A percentile compares a stretch with the other conserved stretches of the same genome.
phyloP scores from a whole-genome alignment of 1,140 invertebrate species.

The Brachionus paranguensis region DNA sequence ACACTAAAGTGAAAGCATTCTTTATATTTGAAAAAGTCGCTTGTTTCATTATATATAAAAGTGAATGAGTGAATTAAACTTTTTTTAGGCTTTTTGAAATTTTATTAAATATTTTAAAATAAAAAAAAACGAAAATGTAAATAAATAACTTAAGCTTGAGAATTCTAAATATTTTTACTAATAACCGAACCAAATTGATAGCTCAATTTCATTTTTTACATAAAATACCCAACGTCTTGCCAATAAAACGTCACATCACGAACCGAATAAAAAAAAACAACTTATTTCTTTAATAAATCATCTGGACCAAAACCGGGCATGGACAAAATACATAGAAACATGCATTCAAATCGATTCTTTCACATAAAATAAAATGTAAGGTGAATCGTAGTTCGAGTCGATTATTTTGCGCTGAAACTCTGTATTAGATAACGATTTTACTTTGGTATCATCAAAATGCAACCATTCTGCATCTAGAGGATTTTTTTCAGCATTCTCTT shows the following conservation, averaged over 20 bases:
- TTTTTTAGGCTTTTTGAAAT: neutral
- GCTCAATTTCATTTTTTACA: neutral
- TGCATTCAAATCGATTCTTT: neutral
- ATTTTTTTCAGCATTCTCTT: neutral
- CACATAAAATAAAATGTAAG: conserved; percentile 11
- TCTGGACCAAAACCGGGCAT: neutral
- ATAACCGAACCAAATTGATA: neutral
- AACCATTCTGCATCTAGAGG: neutral
- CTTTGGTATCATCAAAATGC: conserved; percentile 30
- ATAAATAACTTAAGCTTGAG: conserved; percentile 18
- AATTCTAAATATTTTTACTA: conserved; percentile 26
- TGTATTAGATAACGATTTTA: conserved; percentile 8
- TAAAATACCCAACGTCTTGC: neutral
- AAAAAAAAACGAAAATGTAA: neutral
- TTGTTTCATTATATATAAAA: too few species aligned
- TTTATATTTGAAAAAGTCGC: too few species aligned
- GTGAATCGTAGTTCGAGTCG: conserved; percentile 27
- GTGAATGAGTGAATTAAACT: neutral
- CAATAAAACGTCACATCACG: neutral
- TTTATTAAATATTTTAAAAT: neutral
- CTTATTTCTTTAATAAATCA: neutral
- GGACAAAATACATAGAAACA: neutral
- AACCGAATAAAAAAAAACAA: neutral
- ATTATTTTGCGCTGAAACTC: conserved; percentile 33
- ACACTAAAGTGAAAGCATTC: too few species aligned